Evolutionary conservation across 2,797 vertebrate genomes (phyloP).

Genomic region (Darevskia nairensis): DNA sequence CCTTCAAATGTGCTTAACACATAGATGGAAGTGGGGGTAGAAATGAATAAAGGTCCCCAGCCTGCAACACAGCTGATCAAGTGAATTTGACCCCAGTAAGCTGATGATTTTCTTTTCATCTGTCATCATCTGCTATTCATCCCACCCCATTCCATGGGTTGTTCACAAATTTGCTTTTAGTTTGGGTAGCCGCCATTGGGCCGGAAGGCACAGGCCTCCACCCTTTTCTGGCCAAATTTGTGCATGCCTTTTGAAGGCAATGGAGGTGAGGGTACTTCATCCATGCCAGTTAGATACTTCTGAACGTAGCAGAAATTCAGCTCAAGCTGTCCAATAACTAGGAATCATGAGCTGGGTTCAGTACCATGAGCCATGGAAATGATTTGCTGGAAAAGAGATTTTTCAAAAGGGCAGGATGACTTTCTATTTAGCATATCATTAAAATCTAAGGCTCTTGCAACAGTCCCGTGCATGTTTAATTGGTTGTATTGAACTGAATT

Average conservation of each 20-base stretch:
- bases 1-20: background rate
- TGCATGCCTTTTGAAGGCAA: background rate
- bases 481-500: background rate
- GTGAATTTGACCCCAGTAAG: background rate
- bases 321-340: background rate
- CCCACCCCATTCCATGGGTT: background rate
- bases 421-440: background rate
- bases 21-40: background rate
- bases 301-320: background rate
- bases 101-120: background rate
- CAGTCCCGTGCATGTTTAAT: background rate
- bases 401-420: background rate
- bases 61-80: background rate
- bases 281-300: background rate
- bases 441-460: background rate
- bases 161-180: background rate
- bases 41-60: background rate
- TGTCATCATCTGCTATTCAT: background rate
- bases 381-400: background rate
- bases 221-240: background rate
- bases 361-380: background rate
- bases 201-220: background rate
- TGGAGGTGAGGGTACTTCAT: background rate
- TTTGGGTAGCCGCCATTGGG: background rate
- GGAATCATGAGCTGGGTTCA: background rate